Conservation (phyloP, 1,140 invertebrate genomes). For the Drosophila seguyi region DNA sequence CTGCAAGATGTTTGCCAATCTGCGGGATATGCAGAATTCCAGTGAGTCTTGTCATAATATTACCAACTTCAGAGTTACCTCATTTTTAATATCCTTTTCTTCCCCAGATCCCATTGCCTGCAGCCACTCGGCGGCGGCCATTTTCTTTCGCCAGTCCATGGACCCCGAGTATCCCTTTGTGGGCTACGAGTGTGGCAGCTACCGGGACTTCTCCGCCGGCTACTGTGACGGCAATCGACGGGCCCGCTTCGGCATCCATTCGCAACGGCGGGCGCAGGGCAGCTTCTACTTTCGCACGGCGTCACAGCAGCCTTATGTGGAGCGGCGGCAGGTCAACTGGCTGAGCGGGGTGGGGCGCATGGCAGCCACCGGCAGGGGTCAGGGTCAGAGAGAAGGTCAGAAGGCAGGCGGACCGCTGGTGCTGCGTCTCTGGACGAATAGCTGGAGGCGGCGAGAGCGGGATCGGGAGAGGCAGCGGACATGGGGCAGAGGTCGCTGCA, state of each 20-base stretch:
- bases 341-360: slow-evolving; percentile 29
- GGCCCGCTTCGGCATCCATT: slow-evolving; percentile 80
- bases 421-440: slow-evolving; percentile 30
- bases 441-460: slow-evolving; percentile 16
- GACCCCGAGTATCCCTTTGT: slow-evolving; percentile 86
- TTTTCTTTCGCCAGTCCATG: slow-evolving; percentile 90
- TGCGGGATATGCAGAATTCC: slow-evolving; percentile 73
- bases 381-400: neutral
- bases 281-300: slow-evolving; percentile 74
- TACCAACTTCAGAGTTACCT: neutral
- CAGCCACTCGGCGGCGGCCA: slow-evolving; percentile 89
- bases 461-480: slow-evolving; percentile 1
- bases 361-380: neutral
- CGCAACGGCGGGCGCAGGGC: slow-evolving; percentile 54
- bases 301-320: slow-evolving; percentile 68
- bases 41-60: slow-evolving; percentile 36
- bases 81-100: neutral
- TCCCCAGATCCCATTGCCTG: slow-evolving; percentile 87
- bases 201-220: slow-evolving; percentile 87
- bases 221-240: slow-evolving; percentile 57
- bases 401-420: neutral
- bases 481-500: slow-evolving; percentile 1
- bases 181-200: slow-evolving; percentile 87
- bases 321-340: slow-evolving; percentile 34
- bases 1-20: slow-evolving; percentile 86